These are phyloP conservation scores for Aphis gossypii DNA, from an alignment of 1,140 invertebrate genomes.

Conservation along the genomic window DNA sequence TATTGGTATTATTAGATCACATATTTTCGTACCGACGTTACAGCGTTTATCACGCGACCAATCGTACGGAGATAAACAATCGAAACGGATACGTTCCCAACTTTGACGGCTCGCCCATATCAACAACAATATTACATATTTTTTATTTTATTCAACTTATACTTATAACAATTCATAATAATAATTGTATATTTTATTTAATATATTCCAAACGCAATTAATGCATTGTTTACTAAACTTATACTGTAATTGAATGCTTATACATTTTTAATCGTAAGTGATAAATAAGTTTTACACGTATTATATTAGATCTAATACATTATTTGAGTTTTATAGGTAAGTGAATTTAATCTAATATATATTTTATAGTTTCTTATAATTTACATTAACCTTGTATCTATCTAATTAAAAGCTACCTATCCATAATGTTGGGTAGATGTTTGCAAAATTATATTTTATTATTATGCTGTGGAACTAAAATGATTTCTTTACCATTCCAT, in stretches of 20 bases:
- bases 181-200: neutral
- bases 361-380: neutral
- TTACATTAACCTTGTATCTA: neutral
- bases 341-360: neutral
- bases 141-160: constrained; percentile 14
- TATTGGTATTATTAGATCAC: neutral
- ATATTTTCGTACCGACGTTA: neutral
- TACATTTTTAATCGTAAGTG: neutral
- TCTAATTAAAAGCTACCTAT: neutral
- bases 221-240: neutral
- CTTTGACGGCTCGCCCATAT: constrained; percentile 46
- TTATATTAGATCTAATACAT: neutral
- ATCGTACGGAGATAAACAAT: neutral
- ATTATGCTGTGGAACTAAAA: neutral
- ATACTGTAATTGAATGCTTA: too few relatives aligned
- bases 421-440: neutral
- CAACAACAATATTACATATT: constrained; percentile 44
- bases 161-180: neutral
- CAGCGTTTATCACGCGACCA: neutral
- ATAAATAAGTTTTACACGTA: neutral
- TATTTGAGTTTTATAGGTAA: neutral
- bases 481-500: neutral
- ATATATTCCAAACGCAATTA: neutral
- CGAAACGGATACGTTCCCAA: constrained; percentile 40
- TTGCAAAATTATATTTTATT: neutral